Conservation (phyloP, 53 echinoderm and acorn worm species). For the Hippasteria phrygiana region DNA sequence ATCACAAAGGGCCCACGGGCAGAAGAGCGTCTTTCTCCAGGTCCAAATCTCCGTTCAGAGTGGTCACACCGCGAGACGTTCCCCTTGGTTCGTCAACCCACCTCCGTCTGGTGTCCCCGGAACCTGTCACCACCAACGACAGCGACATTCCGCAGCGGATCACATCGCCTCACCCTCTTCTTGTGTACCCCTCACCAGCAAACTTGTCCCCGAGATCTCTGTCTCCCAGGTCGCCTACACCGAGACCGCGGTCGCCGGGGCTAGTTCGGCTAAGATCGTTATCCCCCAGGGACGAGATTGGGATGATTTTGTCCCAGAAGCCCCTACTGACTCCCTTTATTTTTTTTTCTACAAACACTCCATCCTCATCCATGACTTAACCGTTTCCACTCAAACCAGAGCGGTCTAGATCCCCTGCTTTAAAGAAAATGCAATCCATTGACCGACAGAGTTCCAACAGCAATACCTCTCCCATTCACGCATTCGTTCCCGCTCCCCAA, state of each 20-base stretch:
- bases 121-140: neutral
- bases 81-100: neutral
- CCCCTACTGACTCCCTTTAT: neutral
- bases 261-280: neutral
- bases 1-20: neutral
- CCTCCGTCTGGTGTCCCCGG: slow-evolving; percentile 11
- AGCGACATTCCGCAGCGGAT: neutral
- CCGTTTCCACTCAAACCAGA: no score
- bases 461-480: neutral
- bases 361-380: neutral
- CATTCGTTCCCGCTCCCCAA: slow-evolving; percentile 28
- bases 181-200: neutral
- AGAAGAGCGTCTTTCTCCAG: neutral
- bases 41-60: slow-evolving; percentile 15
- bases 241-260: slow-evolving; percentile 32
- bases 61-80: neutral
- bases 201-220: neutral
- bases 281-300: slow-evolving; percentile 38
- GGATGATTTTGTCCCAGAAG: slow-evolving; percentile 1
- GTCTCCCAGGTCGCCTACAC: neutral
- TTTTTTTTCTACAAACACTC: no score
- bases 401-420: slow-evolving; percentile 28
- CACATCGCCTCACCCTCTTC: neutral
- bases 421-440: neutral
- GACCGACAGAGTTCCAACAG: neutral